Percentiles rank a stretch among this genome's conserved stretches.
Evolutionary conservation across 2,113 vertebrate species (phyloP).

Genomic region (Seriola quinqueradiata): DNA sequence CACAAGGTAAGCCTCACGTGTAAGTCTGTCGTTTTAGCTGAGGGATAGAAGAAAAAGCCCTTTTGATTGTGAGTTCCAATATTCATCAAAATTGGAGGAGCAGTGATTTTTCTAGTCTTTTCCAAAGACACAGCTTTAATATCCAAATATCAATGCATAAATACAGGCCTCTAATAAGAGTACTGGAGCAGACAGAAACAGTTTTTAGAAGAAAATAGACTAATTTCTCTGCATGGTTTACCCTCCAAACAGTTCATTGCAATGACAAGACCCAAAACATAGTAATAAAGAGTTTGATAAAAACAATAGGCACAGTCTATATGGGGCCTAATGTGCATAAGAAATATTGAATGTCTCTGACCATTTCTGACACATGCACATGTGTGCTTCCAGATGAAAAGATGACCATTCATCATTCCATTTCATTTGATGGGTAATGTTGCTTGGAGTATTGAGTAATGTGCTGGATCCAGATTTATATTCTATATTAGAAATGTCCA

Average conservation of each 20-base stretch:
- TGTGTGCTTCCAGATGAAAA: neutral
- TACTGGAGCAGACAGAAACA: neutral
- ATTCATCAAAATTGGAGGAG: constrained; percentile 12
- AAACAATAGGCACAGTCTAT: neutral
- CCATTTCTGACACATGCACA: neutral
- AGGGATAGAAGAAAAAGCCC: neutral
- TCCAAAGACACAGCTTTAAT: constrained; percentile 15
- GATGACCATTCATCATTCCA: neutral
- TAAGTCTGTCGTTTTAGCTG: neutral
- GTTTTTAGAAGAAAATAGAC: neutral
- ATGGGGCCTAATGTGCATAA: neutral
- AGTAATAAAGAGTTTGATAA: neutral
- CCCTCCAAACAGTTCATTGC: constrained; percentile 7
- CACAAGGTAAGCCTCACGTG: constrained; percentile 4
- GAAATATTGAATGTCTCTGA: neutral
- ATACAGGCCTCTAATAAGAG: constrained; percentile 20
- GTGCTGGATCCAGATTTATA: neutral
- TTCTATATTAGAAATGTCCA: neutral
- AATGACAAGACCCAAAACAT: neutral
- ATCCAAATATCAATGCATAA: constrained; percentile 1
- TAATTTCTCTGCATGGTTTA: neutral
- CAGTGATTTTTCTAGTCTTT: constrained; percentile 1
- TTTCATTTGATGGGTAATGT: neutral
- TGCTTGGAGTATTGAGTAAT: neutral
- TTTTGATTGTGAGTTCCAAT: neutral